Percentiles rank a stretch among this genome's conserved stretches.
phyloP scores from a whole-genome alignment of 2,797 vertebrate genomes.

The Rhinophrynus dorsalis region DNA sequence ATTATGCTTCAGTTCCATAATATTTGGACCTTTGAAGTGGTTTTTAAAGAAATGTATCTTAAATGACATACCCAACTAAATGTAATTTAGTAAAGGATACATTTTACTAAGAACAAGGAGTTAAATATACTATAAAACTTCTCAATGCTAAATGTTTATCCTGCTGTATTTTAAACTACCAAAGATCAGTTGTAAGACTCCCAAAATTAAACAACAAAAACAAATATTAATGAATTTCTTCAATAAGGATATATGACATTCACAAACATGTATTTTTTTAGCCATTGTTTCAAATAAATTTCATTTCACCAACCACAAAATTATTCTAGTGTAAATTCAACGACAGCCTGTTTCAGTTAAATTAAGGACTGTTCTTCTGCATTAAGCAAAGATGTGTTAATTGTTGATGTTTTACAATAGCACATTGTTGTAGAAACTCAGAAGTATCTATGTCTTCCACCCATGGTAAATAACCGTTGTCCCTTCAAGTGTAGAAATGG shows the following conservation, averaged over 20 bases:
- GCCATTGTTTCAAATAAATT: conserved; percentile 17
- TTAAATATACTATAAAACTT: neutral
- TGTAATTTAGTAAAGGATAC: no score
- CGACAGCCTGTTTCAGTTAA: neutral
- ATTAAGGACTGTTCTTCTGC: neutral
- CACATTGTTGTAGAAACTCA: conserved; percentile 47
- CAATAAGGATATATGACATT: conserved; percentile 20
- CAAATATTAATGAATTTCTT: neutral
- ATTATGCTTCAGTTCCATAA: no score
- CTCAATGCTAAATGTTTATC: conserved; percentile 2
- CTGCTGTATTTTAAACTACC: conserved; percentile 20
- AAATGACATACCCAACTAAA: no score
- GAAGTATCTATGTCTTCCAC: conserved; percentile 42
- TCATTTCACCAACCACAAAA: conserved; percentile 19
- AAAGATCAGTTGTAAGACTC: conserved; percentile 10
- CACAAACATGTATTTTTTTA: conserved; percentile 16
- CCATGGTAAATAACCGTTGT: conserved; percentile 52
- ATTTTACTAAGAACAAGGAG: no score
- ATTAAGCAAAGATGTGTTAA: neutral
- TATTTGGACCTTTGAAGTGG: no score
- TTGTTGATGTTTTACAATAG: conserved; percentile 41
- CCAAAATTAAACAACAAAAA: conserved; percentile 34
- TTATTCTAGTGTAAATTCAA: conserved; percentile 16
- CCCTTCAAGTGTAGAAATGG: conserved; percentile 55
- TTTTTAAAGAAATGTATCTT: no score